Percentiles rank a stretch among this genome's conserved stretches.
phyloP scores from a whole-genome alignment of 1,140 invertebrate species.

The honey bee (Apis mellifera) region Amel_HAv3.1 CM009940.2:6615001-6615500 shows the following conservation, averaged over 20 bases:
- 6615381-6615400: not conserved
- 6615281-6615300: not conserved
- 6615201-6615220: not conserved
- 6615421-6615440: not conserved
- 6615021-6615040: constrained; percentile 6
- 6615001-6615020: constrained; percentile 61
- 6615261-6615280: not conserved
- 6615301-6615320: not conserved
- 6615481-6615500: not conserved
- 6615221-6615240: constrained; percentile 1
- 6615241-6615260: constrained; percentile 12
- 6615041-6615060: not conserved
- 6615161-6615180: not conserved
- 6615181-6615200: not conserved
- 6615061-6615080: not conserved
- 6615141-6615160: too few relatives aligned
- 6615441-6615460: not conserved
- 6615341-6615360: not conserved
- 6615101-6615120: too few relatives aligned
- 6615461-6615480: not conserved
- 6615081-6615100: too few relatives aligned
- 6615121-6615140: too few relatives aligned
- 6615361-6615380: too few relatives aligned
- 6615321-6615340: constrained; percentile 5
- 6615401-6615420: not conserved